Evolutionary conservation across 2,113 vertebrate genomes (phyloP), one percentile per base, ranked within the genome.

Genomic region (Spea multiplicata): DNA sequence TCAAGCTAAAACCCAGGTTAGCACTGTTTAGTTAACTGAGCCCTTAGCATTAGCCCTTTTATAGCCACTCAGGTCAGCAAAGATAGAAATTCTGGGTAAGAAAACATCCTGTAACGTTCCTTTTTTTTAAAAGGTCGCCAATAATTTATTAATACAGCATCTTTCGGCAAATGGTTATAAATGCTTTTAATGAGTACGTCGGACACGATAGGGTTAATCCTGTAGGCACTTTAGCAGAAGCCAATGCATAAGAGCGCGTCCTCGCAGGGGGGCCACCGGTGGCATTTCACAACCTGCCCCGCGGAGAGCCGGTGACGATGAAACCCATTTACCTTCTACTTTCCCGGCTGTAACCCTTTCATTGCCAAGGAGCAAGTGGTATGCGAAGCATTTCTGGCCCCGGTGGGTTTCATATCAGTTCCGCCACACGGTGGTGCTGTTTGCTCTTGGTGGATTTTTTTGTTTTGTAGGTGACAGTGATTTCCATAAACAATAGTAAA

Each of bases 131-230:
- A 57, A 76, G 62, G 46, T 53, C 12, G 45, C 16, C 8, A 47
- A 78, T 78, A 5, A 72, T 78, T 78, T 78, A 78, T 78, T 78
- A 48, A 71, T 78, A 78, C 65, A 66, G 59, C 57, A 53, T 46
- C 48, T 6, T n/a, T 78, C 68, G 66, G 68, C 13, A 65, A 71
- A 65, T 53, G 65, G 16, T 59, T 62, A 52, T 65, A 62, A 71
- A 71, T 66, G 16, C 67, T 44, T 70, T 64, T 12, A 62, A 30
- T 13, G 44, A 14, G 5, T 44, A 13, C 7, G 8, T 3, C 13
- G 50, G 64, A 44, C 46, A 9, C 8, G 48, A 66, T 3, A n/a
- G 74, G 49, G 74, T 75, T 67, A 75, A 75, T 62, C 13, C 46
- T 45, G 30, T 62, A 62, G 48, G 13, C 16, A 3, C 4, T 47